Conservation (phyloP, 2,888 invertebrate species). For the Drymonia ruficornis region DNA sequence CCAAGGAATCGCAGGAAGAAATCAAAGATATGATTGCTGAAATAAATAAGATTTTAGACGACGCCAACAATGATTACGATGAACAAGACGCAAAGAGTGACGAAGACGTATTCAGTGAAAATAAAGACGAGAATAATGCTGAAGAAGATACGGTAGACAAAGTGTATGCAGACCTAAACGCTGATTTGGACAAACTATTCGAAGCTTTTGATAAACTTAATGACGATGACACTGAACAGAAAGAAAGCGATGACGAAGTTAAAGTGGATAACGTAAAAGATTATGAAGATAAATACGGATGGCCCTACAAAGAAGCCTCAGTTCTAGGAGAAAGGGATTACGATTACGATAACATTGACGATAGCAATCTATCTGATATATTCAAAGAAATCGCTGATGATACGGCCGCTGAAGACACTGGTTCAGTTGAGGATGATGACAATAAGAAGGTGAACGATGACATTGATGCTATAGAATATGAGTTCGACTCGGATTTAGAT, state of each 20-base stretch:
- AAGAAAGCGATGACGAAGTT: constrained; percentile 17
- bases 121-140: constrained; percentile 20
- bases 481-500: constrained; percentile 16
- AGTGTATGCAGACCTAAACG: constrained; percentile 55
- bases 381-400: constrained; percentile 29
- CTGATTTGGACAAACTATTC: constrained; percentile 58
- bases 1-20: background rate
- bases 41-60: constrained; percentile 19
- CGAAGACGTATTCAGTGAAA: constrained; percentile 17
- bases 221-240: constrained; percentile 28
- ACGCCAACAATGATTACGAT: constrained; percentile 7
- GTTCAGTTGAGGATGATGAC: constrained; percentile 17
- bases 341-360: constrained; percentile 42
- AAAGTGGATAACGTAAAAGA: constrained; percentile 34
- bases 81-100: constrained; percentile 18
- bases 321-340: constrained; percentile 32
- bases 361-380: constrained; percentile 39
- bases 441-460: background rate
- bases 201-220: constrained; percentile 56
- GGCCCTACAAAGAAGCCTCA: constrained; percentile 38
- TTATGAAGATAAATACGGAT: constrained; percentile 44
- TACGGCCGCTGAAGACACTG: constrained; percentile 16
- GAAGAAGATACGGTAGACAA: constrained; percentile 53
- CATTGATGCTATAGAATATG: constrained; percentile 13
- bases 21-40: constrained; percentile 17